Conservation (phyloP, 2,888 invertebrate species). For the Euclidia mi region DNA sequence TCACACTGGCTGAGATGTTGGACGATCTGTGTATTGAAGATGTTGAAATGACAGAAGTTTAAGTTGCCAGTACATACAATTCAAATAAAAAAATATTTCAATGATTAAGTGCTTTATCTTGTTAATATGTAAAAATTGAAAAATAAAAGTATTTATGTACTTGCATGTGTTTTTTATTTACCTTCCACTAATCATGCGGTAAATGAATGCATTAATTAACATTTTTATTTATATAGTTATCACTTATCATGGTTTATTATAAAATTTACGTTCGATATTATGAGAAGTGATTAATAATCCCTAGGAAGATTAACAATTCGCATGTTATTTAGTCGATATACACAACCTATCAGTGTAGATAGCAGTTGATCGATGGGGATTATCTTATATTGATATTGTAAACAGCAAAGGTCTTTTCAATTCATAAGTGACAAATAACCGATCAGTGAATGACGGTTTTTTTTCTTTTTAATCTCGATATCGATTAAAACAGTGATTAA, state of each 20-base stretch:
- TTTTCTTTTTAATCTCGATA: neutral
- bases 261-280: too few species aligned
- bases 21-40: conserved; percentile 96
- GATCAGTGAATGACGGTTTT: too few species aligned
- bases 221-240: too few species aligned
- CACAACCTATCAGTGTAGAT: conserved; percentile 17
- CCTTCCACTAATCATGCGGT: neutral
- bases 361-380: conserved; percentile 51
- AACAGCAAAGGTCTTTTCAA: too few species aligned
- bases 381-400: conserved; percentile 34
- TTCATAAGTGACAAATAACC: too few species aligned
- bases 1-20: conserved; percentile 97
- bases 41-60: conserved; percentile 93
- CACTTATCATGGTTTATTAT: too few species aligned
- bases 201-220: too few species aligned
- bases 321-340: neutral
- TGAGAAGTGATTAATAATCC: too few species aligned
- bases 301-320: too few species aligned
- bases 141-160: conserved; percentile 1
- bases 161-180: conserved; percentile 1
- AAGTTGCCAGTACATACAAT: neutral
- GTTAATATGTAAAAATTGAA: too few species aligned
- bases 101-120: too few species aligned
- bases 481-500: neutral
- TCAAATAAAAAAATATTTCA: neutral